Conservation (phyloP, 2,797 vertebrate species). For the Ptychadena robeensis region DNA sequence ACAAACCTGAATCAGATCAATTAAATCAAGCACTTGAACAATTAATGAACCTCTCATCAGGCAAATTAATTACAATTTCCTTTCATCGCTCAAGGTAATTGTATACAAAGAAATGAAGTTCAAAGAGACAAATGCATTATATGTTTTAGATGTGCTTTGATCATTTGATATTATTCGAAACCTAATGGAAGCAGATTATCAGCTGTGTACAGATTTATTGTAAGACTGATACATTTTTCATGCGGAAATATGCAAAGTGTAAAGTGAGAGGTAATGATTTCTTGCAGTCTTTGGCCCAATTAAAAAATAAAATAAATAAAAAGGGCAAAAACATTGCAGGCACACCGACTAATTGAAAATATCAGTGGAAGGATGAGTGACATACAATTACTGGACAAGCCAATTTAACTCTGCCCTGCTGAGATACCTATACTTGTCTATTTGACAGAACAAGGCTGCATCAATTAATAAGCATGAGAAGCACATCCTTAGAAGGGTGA, state of each 20-base stretch:
- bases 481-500: conserved; percentile 69
- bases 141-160: conserved; percentile 62
- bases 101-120: conserved; percentile 62
- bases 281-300: conserved; percentile 35
- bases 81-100: conserved; percentile 61
- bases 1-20: conserved; percentile 48
- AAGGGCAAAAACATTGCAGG: conserved; percentile 55
- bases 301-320: conserved; percentile 43
- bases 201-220: conserved; percentile 19
- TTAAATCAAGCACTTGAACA: conserved; percentile 46
- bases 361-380: conserved; percentile 70
- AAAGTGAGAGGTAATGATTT: neutral
- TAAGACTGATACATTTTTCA: conserved; percentile 23
- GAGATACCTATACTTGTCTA: conserved; percentile 73
- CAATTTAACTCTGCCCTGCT: conserved; percentile 76
- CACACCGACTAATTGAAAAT: conserved; percentile 57
- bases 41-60: conserved; percentile 57
- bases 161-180: conserved; percentile 59
- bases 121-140: conserved; percentile 59
- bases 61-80: conserved; percentile 59
- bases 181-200: conserved; percentile 27
- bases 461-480: conserved; percentile 75
- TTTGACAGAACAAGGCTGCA: conserved; percentile 69
- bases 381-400: conserved; percentile 71
- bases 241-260: conserved; percentile 19